These are phyloP conservation scores for Porites lutea DNA, from an alignment of 64 coral and sea anemone species.

Conservation along the genomic window DNA sequence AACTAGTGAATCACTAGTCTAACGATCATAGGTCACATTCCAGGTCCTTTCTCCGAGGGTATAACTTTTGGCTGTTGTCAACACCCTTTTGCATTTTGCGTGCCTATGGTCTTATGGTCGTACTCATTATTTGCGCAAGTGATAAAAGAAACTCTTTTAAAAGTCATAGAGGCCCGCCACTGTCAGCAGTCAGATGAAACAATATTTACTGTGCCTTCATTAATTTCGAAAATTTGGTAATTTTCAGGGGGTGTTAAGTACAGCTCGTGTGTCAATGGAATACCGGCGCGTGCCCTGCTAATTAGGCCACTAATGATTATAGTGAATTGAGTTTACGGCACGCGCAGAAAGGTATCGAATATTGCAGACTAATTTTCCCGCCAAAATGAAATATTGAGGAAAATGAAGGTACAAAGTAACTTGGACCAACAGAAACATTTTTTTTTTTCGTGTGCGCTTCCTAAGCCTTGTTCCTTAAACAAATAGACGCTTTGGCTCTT, in stretches of 20 bases:
- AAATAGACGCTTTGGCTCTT: slow-evolving; percentile 7
- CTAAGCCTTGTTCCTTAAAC: not conserved
- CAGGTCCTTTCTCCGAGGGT: not conserved
- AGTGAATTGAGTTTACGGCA: slow-evolving; percentile 47
- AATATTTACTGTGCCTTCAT: slow-evolving; percentile 32
- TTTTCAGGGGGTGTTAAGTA: slow-evolving; percentile 58
- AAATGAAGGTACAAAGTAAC: not conserved
- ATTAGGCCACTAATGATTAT: slow-evolving; percentile 77
- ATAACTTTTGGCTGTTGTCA: not conserved
- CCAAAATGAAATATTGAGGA: not conserved
- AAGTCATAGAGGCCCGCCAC: not conserved
- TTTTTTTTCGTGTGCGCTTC: not conserved
- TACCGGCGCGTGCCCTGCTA: slow-evolving; percentile 71
- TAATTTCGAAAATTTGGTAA: slow-evolving; percentile 50
- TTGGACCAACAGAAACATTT: not conserved
- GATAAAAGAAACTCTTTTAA: slow-evolving; percentile 23
- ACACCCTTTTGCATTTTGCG: not conserved
- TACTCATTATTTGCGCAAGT: slow-evolving; percentile 5
- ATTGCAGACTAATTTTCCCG: not conserved
- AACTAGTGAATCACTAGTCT: not conserved
- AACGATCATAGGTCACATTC: not conserved
- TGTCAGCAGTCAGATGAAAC: slow-evolving; percentile 8
- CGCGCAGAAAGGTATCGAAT: slow-evolving; percentile 31
- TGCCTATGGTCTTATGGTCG: not conserved
- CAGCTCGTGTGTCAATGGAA: slow-evolving; percentile 74